phyloP scores from a whole-genome alignment of 1,140 invertebrate species.

The Anastrepha obliqua region DNA sequence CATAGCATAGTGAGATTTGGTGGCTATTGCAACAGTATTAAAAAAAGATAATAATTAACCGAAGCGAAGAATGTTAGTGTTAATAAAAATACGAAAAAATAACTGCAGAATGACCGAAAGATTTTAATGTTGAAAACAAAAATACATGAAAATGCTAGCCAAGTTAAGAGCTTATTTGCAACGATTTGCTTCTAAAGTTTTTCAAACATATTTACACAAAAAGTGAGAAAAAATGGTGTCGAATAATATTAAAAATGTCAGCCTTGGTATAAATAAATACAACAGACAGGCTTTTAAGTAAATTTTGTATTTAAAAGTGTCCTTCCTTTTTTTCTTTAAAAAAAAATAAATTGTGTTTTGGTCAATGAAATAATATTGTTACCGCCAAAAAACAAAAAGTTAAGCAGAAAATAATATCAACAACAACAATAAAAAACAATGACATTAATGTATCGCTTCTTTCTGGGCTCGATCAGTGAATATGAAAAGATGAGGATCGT shows the following conservation, averaged over 20 bases:
- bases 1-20: background rate
- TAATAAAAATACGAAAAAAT: background rate
- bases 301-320: no score
- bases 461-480: conserved; percentile 56
- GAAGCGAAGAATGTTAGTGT: background rate
- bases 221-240: background rate
- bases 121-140: background rate
- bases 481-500: conserved; percentile 70
- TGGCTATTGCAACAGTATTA: background rate
- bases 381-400: no score
- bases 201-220: background rate
- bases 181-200: background rate
- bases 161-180: background rate
- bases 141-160: background rate
- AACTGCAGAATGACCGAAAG: background rate
- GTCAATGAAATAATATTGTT: background rate
- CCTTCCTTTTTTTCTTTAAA: no score
- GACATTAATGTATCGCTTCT: conserved; percentile 53
- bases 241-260: no score
- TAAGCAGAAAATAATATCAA: no score
- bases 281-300: no score
- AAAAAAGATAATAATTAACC: background rate
- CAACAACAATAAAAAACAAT: no score
- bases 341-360: no score
- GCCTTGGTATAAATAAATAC: no score